Evolutionary conservation across 2,113 vertebrate species (phyloP).

Genomic region (Dipodomys ordii): DNA sequence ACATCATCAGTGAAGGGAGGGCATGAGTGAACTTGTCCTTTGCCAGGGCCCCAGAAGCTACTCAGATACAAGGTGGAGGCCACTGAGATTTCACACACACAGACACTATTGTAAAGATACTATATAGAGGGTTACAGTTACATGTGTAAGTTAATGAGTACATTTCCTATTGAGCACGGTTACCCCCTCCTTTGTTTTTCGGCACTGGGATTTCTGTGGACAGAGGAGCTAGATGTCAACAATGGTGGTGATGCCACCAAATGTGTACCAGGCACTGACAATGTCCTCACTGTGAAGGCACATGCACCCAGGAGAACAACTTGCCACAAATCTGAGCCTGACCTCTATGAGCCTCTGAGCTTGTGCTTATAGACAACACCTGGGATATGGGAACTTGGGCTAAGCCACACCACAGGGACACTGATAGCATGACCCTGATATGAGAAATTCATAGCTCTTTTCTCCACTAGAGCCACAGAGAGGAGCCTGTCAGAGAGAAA

Average conservation of each 20-base stretch:
- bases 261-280: accelerated
- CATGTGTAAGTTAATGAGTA: too few relatives aligned
- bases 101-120: too few relatives aligned
- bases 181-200: too few relatives aligned
- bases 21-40: neutral
- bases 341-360: neutral
- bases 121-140: too few relatives aligned
- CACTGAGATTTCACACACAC: too few relatives aligned
- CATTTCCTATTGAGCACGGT: too few relatives aligned
- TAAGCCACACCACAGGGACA: accelerated
- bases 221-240: too few relatives aligned
- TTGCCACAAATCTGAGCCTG: too few relatives aligned
- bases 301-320: too few relatives aligned
- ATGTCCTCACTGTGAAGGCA: neutral
- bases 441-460: neutral
- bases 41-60: accelerated
- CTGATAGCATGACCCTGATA: neutral
- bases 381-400: neutral
- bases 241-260: neutral
- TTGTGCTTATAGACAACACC: neutral
- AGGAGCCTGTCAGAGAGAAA: neutral
- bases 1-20: neutral
- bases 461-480: neutral
- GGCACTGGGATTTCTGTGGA: neutral
- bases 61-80: neutral